Evolutionary conservation across 1,140 invertebrate genomes (phyloP), one percentile per base, ranked within the genome.

Genomic region (Oryctes rhinoceros): DNA sequence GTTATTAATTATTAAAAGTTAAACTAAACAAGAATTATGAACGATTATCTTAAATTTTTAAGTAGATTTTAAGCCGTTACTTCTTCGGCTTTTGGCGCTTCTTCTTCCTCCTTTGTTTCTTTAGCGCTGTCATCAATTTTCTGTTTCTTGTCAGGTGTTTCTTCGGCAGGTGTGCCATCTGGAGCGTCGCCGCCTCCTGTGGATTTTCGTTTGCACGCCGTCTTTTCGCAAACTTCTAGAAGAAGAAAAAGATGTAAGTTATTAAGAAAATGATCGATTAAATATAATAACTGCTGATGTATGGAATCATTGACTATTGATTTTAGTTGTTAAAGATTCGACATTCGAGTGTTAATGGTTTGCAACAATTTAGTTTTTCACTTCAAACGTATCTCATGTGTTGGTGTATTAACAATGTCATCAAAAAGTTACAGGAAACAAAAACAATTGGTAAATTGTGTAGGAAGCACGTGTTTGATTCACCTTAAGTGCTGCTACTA

Each of bases 61-160:
- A 53, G 49, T 53, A 53, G 49, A 30, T 20, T 35, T 67, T 67
- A 67, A 20, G 65, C 65, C 6, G 65, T 67, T 35, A 67, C 65
- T 67, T 67, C 65, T 24, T 67, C 65, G n/a, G 65, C 65, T 67
- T 67, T 67, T 53, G 49, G 49, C 65, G 65, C n/a, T 67, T 67
- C 65, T 24, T 24, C 65, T 6, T 35, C 65, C 10, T 67, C 65
- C 9, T 67, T 35, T 30, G 24, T 30, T 18, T 67, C 65, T 67
- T 67, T 35, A 67, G 65, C 65, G 20, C 65, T 35, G 65, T 67
- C 65, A 18, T 67, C 65, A 4, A 24, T 35, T 35, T 67, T 67
- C 65, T 30, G 65, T 35, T 67, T 67, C 65, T 67, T 67, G 7
- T 67, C 65, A 11, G 65, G 65, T 18, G 65, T 13, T 18, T 67